Evolutionary conservation across 2,888 invertebrate species (phyloP), one percentile per base, ranked within the genome.

Genomic region (Exephanes ischioxanthus): DNA sequence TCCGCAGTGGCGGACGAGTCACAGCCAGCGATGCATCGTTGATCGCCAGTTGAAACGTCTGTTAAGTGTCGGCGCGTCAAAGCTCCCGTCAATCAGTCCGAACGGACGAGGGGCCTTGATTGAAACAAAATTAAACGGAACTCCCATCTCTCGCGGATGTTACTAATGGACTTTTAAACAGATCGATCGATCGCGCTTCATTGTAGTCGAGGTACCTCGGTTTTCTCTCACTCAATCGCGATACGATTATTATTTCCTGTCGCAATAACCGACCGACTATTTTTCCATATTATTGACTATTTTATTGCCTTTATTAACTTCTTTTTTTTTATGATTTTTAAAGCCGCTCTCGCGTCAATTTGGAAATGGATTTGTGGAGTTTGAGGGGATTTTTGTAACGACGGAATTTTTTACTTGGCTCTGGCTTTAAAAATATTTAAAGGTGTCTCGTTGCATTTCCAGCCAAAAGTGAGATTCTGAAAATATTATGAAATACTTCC

Each of bases 141-240:
- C 26, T 68, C 37, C 68, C 61, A 26, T 81, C 61, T 37, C 53
- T 73, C 68, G 51, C 71, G 11, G 75, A 70, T 79, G 53, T 48
- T 58, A 19, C 83, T 86, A 86, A 86, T 86, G 85, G 85, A 86
- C 80, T 86, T 86, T 86, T 83, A 83, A 86, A 80, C 77, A 86
- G 80, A 77, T 86, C 83, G 73, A 83, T 83, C 78, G 76, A 72
- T 67, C 45, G 66, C 55, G 53, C n/a, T 45, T 41, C 37, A 16
- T 41, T 67, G 19, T 41, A 11, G 11, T 41, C 37, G 67, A 41
- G 41, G 41, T 19, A 37, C 11, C 41, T 41, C 26, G 61, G 61
- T 22, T 55, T 9, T 55, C 14, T 22, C 73, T 19, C 41, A 3
- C 11, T 41, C 22, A 16, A 45, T 19, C 14, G 37, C 22, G 26